These are phyloP conservation scores for Poecile atricapillus DNA, from an alignment of 2,113 vertebrate species.

Conservation along the genomic window DNA sequence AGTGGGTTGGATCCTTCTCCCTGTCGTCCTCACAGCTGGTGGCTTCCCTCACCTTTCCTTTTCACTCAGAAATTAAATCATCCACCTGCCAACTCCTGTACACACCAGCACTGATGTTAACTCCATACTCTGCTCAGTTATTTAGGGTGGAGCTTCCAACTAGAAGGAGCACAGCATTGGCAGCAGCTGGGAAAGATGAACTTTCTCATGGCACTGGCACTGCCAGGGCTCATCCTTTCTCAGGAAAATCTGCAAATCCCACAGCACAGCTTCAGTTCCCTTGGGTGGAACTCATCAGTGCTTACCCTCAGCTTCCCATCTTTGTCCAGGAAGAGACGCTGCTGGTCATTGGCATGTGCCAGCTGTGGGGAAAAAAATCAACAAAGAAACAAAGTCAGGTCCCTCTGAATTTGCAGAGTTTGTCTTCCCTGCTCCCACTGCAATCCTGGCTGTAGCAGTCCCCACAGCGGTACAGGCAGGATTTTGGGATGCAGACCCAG, in stretches of 20 bases:
- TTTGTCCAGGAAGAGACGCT: background rate
- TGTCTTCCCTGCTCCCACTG: background rate
- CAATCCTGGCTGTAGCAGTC: background rate
- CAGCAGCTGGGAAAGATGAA: background rate
- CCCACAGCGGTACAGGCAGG: background rate
- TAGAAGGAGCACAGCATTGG: rapidly evolving
- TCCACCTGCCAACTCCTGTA: background rate
- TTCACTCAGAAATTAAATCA: background rate
- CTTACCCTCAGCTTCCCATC: slow-evolving; percentile 41
- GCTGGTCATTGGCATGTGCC: background rate
- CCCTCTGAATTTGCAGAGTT: background rate
- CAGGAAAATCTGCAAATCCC: background rate
- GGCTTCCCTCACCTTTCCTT: background rate
- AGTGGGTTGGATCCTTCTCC: background rate
- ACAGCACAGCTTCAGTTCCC: background rate
- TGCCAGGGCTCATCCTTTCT: background rate
- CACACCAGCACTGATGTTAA: background rate
- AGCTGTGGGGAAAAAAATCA: background rate
- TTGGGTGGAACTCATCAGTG: background rate
- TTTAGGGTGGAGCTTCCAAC: background rate
- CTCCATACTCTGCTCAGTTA: background rate
- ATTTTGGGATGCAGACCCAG: background rate
- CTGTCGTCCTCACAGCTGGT: background rate
- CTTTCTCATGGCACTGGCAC: background rate
- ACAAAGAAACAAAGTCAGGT: background rate